Conservation (phyloP, 1,140 invertebrate genomes). For the Bombus balteatus region DNA sequence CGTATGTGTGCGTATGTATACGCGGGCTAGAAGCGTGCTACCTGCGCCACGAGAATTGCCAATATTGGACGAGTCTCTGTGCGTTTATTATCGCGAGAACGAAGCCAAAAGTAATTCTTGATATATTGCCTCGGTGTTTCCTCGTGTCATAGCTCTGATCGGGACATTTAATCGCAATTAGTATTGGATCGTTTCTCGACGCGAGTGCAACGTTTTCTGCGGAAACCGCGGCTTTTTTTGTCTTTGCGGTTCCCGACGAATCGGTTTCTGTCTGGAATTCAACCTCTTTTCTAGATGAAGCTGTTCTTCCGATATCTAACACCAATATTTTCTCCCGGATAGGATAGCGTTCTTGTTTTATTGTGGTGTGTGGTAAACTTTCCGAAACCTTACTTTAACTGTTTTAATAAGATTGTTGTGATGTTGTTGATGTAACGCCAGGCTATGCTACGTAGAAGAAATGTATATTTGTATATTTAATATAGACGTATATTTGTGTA, state of each 20-base stretch:
- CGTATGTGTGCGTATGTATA: neutral
- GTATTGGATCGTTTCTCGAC: neutral
- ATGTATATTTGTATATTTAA: no score
- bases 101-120: slow-evolving; percentile 63
- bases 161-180: slow-evolving; percentile 62
- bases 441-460: no score
- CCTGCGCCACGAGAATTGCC: slow-evolving; percentile 54
- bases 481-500: no score
- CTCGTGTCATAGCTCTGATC: slow-evolving; percentile 29
- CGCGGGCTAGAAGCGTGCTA: neutral
- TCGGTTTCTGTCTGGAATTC: neutral
- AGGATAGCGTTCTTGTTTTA: neutral
- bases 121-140: slow-evolving; percentile 45
- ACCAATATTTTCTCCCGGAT: neutral
- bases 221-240: neutral
- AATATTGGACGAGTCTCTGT: slow-evolving; percentile 67
- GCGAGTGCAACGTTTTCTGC: neutral
- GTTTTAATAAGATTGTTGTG: neutral
- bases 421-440: neutral
- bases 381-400: neutral
- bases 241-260: neutral
- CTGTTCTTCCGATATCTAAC: neutral
- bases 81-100: slow-evolving; percentile 63
- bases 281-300: neutral
- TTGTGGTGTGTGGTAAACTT: no score